Evolutionary conservation across 37 sponge, comb jelly and placozoan species (phyloP).

Genomic region (Oscarella lobularis): DNA sequence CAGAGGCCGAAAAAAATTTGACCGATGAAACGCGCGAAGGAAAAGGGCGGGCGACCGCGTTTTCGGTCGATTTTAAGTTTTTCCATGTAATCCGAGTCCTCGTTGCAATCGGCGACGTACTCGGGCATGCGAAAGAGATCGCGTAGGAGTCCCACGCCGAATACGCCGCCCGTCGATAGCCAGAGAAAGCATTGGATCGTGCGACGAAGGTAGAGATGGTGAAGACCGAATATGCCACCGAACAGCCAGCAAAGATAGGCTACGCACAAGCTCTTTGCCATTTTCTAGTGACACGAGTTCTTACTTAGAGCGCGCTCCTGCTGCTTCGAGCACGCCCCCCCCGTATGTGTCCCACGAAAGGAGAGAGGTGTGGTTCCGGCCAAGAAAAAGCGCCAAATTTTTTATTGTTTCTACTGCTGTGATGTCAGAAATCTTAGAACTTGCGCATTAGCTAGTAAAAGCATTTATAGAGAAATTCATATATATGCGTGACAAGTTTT

Average conservation of each 20-base stretch:
- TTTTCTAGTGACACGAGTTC: too few relatives aligned
- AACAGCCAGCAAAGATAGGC: conserved; percentile 6
- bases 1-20: conserved; percentile 31
- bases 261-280: conserved; percentile 5
- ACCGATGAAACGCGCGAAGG: conserved; percentile 22
- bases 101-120: conserved; percentile 61
- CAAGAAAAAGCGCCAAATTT: too few relatives aligned
- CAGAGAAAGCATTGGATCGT: conserved; percentile 62
- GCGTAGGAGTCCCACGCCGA: conserved; percentile 50
- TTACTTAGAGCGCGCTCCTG: too few relatives aligned
- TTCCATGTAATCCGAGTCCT: conserved; percentile 10
- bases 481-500: too few relatives aligned
- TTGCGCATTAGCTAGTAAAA: too few relatives aligned
- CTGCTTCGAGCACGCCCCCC: too few relatives aligned
- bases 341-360: too few relatives aligned
- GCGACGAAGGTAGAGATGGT: conserved; percentile 79
- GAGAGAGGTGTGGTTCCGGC: too few relatives aligned
- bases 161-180: conserved; percentile 58
- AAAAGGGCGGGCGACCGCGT: neutral
- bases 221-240: conserved; percentile 60
- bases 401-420: too few relatives aligned
- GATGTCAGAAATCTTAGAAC: too few relatives aligned
- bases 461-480: too few relatives aligned
- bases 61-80: neutral
- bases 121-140: conserved; percentile 57